Percentiles rank a stretch among this genome's conserved stretches.
Conservation (phyloP, 2,113 vertebrate genomes). For the Synodontis membranacea region DNA sequence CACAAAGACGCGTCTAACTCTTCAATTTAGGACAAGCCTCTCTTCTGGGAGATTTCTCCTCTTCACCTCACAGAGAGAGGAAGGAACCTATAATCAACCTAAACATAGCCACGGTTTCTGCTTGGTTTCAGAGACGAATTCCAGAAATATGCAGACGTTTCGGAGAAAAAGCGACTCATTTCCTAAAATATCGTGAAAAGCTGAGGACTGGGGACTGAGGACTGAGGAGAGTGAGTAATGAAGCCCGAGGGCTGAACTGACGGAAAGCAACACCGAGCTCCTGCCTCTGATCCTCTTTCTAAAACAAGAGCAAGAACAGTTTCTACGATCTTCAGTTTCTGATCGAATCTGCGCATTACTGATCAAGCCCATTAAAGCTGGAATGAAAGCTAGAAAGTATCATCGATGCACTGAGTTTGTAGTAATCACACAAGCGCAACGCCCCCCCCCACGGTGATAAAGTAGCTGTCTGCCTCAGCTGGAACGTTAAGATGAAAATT, state of each 20-base stretch:
- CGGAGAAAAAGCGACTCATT: slow-evolving; percentile 7
- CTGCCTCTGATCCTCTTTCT: slow-evolving; percentile 8
- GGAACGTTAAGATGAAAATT: background rate
- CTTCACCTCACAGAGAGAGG: slow-evolving; percentile 4
- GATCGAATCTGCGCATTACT: background rate
- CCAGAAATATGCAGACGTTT: slow-evolving; percentile 3
- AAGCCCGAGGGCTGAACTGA: slow-evolving; percentile 14
- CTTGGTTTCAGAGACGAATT: background rate
- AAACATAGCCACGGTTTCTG: slow-evolving; percentile 18
- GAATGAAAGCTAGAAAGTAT: slow-evolving; percentile 5
- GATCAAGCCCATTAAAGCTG: slow-evolving; percentile 12
- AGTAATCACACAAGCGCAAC: background rate
- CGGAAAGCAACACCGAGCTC: background rate
- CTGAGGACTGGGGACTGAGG: slow-evolving; percentile 15
- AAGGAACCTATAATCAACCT: slow-evolving; percentile 21
- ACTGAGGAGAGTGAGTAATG: slow-evolving; percentile 31
- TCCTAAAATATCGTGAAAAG: slow-evolving; percentile 40
- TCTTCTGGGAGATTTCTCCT: slow-evolving; percentile 2
- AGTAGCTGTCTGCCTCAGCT: background rate
- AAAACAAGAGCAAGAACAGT: background rate
- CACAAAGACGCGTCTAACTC: background rate
- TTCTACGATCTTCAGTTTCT: background rate
- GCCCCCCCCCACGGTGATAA: background rate
- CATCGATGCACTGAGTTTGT: background rate
- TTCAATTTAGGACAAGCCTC: slow-evolving; percentile 30